Conservation (phyloP, 2,797 vertebrate genomes). For the Coregonus ussuriensis region DNA sequence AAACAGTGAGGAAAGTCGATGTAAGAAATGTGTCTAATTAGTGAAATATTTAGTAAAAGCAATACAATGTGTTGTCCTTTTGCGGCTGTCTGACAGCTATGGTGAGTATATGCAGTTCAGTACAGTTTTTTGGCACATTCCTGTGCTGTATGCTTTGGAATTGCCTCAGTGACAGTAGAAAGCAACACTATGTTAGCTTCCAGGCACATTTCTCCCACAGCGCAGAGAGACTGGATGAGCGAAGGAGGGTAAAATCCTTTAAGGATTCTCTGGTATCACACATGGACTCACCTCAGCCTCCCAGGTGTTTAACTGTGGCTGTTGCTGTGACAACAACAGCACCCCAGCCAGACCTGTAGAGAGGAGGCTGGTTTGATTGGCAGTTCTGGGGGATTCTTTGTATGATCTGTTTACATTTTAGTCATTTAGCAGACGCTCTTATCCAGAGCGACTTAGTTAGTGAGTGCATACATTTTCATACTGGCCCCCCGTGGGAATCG, state of each 20-base stretch:
- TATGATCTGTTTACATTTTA: not conserved
- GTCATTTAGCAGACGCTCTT: no score
- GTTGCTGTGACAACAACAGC: conserved; percentile 7
- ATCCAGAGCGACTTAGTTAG: no score
- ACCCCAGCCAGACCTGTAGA: not conserved
- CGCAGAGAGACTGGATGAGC: no score
- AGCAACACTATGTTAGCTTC: no score
- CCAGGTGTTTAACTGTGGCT: conserved; percentile 19
- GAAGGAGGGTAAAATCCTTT: no score
- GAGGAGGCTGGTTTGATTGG: not conserved
- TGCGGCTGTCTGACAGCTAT: not conserved
- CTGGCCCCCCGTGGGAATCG: no score
- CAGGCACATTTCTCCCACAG: no score
- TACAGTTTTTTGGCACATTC: not conserved
- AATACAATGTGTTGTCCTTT: not conserved
- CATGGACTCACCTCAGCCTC: not conserved
- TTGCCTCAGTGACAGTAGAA: no score
- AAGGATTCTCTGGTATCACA: no score
- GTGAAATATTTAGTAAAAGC: not conserved
- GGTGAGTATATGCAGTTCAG: not conserved
- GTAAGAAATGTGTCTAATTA: not conserved
- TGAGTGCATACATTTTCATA: no score
- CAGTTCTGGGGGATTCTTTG: not conserved
- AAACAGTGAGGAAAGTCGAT: not conserved
- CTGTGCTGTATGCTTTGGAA: not conserved